Base-by-base conservation (phyloP, 2,797 vertebrate species). In the Clamator glandarius region DNA sequence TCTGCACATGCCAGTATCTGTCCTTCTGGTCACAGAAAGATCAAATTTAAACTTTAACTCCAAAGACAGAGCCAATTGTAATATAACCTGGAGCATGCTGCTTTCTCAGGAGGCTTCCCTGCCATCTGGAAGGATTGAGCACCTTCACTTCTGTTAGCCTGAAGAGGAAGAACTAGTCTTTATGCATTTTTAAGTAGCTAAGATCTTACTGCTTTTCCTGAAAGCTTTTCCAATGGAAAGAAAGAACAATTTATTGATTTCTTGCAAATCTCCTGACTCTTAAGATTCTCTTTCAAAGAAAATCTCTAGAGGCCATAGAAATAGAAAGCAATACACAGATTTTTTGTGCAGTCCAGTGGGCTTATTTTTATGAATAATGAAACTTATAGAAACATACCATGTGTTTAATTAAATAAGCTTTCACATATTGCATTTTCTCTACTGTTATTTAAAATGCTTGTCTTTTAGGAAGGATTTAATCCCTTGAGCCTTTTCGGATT, bases 1-100 rank as follows among this genome's bases (percentile, higher is more conserved):
- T 4, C 42, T 51, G 5, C 5, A 55, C 14, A 44, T 1, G 6
- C 4, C 36, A 44, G 5, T 17, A 5, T 54, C n/a, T 50, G 2
- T 12, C 24, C 19, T 77, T 63, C 33, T 63, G 51, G 44, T 9
- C 31, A 5, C 29, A 39, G 12, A 46, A 91, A 64, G 24, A 39
- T 62, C 5, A 61, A 36, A 21, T 51, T 86, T 52, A 88, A 93
- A 55, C n/a, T 67, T 17, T 26, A 72, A 46, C 6, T 62, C n/a
- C 14, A n/a, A 62, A 82, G 70, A 11, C 16, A 42, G 42, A 73
- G 15, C 8, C 31, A 59, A 16, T 33, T 64, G 55, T 23, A 29
- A 15, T 58, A 39, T 20, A 51, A 46, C 31, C 33, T 42, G n/a
- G 19, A 87, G 7, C 11, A 25, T 5, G 4, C 8, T 76, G 21